Percentiles rank a stretch among this genome's conserved stretches.
phyloP scores from a whole-genome alignment of 2,113 vertebrate species.

The Heterotilapia buettikoferi region DNA sequence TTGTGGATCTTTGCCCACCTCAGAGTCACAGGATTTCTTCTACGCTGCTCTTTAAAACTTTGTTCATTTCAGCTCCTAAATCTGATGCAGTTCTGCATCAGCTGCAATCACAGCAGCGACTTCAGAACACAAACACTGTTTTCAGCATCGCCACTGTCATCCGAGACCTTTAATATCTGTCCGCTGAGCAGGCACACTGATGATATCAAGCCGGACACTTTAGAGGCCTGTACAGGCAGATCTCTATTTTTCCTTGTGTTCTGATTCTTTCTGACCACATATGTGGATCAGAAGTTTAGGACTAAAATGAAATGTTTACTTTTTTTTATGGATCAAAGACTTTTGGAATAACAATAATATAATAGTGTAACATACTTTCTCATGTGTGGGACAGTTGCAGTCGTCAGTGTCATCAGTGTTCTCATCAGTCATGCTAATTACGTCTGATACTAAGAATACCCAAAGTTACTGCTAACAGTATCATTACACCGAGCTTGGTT shows the following conservation, averaged over 20 bases:
- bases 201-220: neutral
- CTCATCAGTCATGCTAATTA: neutral
- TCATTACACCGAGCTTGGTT: neutral
- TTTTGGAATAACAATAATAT: neutral
- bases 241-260: neutral
- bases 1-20: neutral
- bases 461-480: neutral
- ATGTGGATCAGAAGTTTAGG: neutral
- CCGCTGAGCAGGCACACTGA: neutral
- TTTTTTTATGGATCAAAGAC: neutral
- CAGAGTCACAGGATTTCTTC: neutral
- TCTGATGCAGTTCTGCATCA: neutral
- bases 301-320: neutral
- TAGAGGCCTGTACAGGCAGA: neutral
- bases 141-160: neutral
- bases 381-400: neutral
- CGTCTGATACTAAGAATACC: neutral
- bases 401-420: neutral
- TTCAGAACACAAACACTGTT: neutral
- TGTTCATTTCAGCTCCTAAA: neutral
- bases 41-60: neutral
- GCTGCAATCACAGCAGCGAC: neutral
- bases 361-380: neutral
- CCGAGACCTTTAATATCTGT: neutral
- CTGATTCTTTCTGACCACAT: neutral